Evolutionary conservation across 1,140 invertebrate genomes (phyloP).

Genomic region (Penaeus japonicus): DNA sequence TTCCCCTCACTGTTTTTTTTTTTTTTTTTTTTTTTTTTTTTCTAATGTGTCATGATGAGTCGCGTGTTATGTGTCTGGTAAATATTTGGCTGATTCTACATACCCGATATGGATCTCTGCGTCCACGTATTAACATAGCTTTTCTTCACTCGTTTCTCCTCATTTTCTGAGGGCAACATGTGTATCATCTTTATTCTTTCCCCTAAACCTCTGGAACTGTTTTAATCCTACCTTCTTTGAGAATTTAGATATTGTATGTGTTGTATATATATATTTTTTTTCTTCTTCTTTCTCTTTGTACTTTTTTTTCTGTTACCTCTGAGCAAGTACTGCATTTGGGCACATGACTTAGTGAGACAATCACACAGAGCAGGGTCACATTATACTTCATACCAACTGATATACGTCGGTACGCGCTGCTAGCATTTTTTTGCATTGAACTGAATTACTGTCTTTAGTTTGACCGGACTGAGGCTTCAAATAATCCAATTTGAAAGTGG

Average conservation of each 20-base stretch:
- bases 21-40: too few species aligned
- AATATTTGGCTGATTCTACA: constrained; percentile 15
- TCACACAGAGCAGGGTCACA: constrained; percentile 26
- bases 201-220: too few species aligned
- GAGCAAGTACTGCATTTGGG: constrained; percentile 33
- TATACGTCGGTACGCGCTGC: too few species aligned
- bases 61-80: too few species aligned
- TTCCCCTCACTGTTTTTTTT: too few species aligned
- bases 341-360: neutral
- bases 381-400: neutral
- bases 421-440: too few species aligned
- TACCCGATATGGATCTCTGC: neutral
- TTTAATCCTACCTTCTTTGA: too few species aligned
- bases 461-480: constrained; percentile 38
- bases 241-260: neutral
- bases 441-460: neutral
- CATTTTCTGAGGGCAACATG: too few species aligned
- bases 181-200: too few species aligned
- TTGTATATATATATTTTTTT: neutral
- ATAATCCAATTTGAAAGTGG: constrained; percentile 16
- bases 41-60: too few species aligned
- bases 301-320: constrained; percentile 26
- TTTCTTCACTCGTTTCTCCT: neutral
- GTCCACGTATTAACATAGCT: neutral
- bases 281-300: neutral